These are phyloP conservation scores for Acromyrmex heyeri DNA, from an alignment of 1,140 invertebrate genomes.

Conservation along the genomic window DNA sequence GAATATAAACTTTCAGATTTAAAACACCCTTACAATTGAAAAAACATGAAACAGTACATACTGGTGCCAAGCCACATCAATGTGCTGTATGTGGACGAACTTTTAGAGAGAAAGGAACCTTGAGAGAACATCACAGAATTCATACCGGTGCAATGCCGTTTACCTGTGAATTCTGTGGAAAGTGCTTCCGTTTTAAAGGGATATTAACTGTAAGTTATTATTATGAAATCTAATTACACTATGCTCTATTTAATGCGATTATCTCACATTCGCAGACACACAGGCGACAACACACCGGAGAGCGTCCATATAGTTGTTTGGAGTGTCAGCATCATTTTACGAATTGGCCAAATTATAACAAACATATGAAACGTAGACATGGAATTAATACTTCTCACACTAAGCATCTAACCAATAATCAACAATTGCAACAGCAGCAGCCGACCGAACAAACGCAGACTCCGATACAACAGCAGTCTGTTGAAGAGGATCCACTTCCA, in stretches of 20 bases:
- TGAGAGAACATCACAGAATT: conserved; percentile 89
- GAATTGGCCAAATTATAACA: conserved; percentile 93
- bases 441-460: conserved; percentile 69
- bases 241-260: conserved; percentile 17
- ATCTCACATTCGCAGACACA: conserved; percentile 86
- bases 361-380: conserved; percentile 91
- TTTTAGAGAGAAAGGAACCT: conserved; percentile 89
- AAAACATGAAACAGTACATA: conserved; percentile 89
- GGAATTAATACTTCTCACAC: conserved; percentile 87
- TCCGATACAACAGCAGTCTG: conserved; percentile 54
- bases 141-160: conserved; percentile 96
- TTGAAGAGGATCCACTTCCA: conserved; percentile 64
- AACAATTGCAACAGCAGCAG: conserved; percentile 76
- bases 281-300: conserved; percentile 89
- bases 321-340: conserved; percentile 90
- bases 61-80: conserved; percentile 91
- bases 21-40: conserved; percentile 87
- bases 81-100: conserved; percentile 91
- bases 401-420: conserved; percentile 79
- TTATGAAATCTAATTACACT: conserved; percentile 16
- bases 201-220: conserved; percentile 87
- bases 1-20: conserved; percentile 80
- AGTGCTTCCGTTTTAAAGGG: conserved; percentile 91
- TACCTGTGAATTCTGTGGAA: conserved; percentile 91
- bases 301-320: conserved; percentile 87